Evolutionary conservation across 2,113 vertebrate species (phyloP).

Genomic region (Kryptolebias marmoratus): DNA sequence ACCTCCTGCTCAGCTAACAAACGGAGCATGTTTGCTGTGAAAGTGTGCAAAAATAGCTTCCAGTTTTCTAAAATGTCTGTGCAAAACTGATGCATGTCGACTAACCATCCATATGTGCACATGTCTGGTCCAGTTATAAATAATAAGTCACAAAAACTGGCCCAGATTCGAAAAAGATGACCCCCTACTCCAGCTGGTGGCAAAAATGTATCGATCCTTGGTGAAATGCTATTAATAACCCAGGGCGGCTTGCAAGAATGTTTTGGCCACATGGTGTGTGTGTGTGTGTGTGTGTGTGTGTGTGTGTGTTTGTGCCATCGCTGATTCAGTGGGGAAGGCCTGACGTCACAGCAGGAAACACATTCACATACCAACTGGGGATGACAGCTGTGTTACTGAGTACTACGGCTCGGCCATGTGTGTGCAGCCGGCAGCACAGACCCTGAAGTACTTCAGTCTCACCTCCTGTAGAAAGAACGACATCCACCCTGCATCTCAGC

Average conservation of each 20-base stretch:
- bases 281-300: conserved; percentile 17
- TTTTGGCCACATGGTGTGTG: not conserved
- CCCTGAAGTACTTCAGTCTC: conserved; percentile 48
- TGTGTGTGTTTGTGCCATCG: not conserved
- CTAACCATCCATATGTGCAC: too few relatives aligned
- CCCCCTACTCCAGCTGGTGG: not conserved
- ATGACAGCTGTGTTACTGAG: conserved; percentile 50
- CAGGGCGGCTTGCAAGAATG: conserved; percentile 21
- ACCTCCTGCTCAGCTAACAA: not conserved
- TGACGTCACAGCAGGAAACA: conserved; percentile 54
- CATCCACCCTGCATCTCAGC: conserved; percentile 13
- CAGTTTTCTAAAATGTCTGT: not conserved
- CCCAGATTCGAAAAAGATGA: not conserved
- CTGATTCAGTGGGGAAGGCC: conserved; percentile 56
- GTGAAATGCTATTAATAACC: conserved; percentile 31
- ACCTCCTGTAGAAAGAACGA: conserved; percentile 27
- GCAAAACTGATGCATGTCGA: not conserved
- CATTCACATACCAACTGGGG: conserved; percentile 59
- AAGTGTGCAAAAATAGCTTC: not conserved
- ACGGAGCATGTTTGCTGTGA: not conserved
- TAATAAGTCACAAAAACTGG: conserved; percentile 5
- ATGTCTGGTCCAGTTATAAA: conserved; percentile 12
- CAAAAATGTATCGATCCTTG: not conserved
- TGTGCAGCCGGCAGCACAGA: conserved; percentile 44
- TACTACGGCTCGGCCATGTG: conserved; percentile 20